A percentile compares a stretch with the other conserved stretches of the same genome.
These are phyloP conservation scores for Myodes glareolus DNA, from an alignment of 2,113 vertebrate genomes.

Conservation along the genomic window DNA sequence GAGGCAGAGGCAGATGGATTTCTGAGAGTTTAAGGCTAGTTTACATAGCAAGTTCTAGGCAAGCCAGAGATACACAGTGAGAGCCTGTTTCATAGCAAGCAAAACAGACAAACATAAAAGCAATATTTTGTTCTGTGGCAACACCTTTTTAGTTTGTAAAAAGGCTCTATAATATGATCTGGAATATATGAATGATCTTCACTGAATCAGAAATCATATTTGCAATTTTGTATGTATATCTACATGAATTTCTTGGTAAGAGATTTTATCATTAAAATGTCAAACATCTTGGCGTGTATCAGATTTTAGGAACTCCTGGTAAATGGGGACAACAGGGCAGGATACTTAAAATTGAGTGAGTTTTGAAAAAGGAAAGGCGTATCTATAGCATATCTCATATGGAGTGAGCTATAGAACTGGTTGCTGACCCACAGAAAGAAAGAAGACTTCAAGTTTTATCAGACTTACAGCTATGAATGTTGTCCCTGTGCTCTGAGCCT, in stretches of 20 bases:
- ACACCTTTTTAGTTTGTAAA: neutral
- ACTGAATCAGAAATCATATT: neutral
- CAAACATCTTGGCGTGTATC: neutral
- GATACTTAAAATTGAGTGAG: neutral
- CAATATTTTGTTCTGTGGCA: neutral
- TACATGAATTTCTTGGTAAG: neutral
- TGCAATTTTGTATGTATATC: neutral
- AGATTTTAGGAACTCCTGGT: constrained; percentile 15
- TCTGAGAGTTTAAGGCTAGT: neutral
- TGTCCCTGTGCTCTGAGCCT: neutral
- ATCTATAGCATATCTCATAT: neutral
- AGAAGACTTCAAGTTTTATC: neutral
- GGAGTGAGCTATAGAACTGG: accelerated
- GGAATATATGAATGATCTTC: neutral
- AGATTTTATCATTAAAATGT: neutral
- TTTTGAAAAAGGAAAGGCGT: neutral
- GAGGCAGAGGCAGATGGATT: neutral
- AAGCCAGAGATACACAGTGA: neutral
- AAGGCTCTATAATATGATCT: neutral
- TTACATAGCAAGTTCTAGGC: neutral
- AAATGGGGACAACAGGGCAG: neutral
- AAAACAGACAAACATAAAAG: neutral
- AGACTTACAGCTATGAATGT: neutral
- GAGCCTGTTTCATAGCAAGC: neutral
- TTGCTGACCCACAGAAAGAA: neutral